Conservation (phyloP, 92 coral and sea anemone genomes). For the Muricea muricata region DNA sequence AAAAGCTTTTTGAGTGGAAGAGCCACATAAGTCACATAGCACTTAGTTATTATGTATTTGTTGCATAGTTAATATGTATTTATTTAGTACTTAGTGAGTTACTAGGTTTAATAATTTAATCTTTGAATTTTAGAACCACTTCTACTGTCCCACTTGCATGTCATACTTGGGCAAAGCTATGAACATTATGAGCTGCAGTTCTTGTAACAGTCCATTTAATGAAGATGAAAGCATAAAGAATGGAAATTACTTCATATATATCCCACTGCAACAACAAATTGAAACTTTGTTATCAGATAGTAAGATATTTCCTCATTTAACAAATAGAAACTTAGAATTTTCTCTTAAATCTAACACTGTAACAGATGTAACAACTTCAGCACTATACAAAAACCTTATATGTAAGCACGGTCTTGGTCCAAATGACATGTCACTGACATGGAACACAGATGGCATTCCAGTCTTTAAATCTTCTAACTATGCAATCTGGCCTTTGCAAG, state of each 20-base stretch:
- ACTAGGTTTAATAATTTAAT: not conserved
- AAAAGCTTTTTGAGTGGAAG: too few relatives aligned
- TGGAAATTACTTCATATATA: conserved; percentile 11
- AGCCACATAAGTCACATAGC: too few relatives aligned
- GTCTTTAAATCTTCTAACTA: too few relatives aligned
- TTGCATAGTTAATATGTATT: too few relatives aligned
- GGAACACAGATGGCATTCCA: too few relatives aligned
- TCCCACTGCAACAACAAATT: conserved; percentile 7
- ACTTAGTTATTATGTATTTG: too few relatives aligned
- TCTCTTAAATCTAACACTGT: not conserved
- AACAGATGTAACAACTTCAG: too few relatives aligned
- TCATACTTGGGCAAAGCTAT: not conserved
- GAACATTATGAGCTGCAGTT: not conserved
- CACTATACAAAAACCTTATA: conserved; percentile 2
- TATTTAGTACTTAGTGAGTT: not conserved
- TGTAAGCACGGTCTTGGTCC: not conserved
- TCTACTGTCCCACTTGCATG: not conserved
- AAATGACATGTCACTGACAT: too few relatives aligned
- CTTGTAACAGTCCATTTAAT: not conserved
- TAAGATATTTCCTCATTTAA: not conserved
- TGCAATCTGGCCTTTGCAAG: too few relatives aligned
- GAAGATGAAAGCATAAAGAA: conserved; percentile 5
- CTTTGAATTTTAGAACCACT: not conserved
- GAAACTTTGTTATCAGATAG: conserved; percentile 11
- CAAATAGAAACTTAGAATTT: not conserved